These are phyloP conservation scores for Axea sp. DNA, from an alignment of 2,888 invertebrate species.

Conservation along the genomic window DNA sequence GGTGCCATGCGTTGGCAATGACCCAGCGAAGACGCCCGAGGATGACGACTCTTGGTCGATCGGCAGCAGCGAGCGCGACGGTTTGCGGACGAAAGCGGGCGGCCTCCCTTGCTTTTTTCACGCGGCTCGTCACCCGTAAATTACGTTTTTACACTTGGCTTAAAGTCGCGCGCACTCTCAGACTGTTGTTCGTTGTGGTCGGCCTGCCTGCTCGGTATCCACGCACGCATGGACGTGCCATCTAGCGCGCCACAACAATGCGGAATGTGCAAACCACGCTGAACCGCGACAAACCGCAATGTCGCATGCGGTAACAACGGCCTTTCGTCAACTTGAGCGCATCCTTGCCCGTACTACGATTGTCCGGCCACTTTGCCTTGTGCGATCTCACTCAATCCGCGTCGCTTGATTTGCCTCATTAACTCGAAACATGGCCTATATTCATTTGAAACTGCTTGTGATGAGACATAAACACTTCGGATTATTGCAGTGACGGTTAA, in stretches of 20 bases:
- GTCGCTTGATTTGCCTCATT: conserved; percentile 15
- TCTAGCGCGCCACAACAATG: conserved; percentile 57
- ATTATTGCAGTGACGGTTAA: too few species aligned
- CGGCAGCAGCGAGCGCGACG: conserved; percentile 2
- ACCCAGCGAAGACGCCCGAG: conserved; percentile 24
- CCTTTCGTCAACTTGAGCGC: conserved; percentile 62
- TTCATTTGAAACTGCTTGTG: too few species aligned
- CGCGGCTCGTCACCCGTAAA: conserved; percentile 68
- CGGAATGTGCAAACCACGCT: conserved; percentile 63
- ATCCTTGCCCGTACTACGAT: conserved; percentile 9
- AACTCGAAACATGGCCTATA: background rate
- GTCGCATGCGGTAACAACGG: conserved; percentile 57
- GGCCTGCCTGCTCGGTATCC: conserved; percentile 41
- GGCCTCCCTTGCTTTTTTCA: conserved; percentile 61
- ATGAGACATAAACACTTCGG: too few species aligned
- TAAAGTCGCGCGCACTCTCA: conserved; percentile 40
- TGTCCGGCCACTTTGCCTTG: background rate
- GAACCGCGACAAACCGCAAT: conserved; percentile 55
- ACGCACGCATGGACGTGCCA: conserved; percentile 39
- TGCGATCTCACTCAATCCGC: conserved; percentile 1
- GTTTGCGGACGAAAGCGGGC: conserved; percentile 40
- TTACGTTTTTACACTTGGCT: conserved; percentile 71
- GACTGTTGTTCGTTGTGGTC: conserved; percentile 43
- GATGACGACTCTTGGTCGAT: conserved; percentile 17
- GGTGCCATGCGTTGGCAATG: conserved; percentile 39